Conservation (phyloP, 2,888 invertebrate species). For the Hypomecis atomaria region DNA sequence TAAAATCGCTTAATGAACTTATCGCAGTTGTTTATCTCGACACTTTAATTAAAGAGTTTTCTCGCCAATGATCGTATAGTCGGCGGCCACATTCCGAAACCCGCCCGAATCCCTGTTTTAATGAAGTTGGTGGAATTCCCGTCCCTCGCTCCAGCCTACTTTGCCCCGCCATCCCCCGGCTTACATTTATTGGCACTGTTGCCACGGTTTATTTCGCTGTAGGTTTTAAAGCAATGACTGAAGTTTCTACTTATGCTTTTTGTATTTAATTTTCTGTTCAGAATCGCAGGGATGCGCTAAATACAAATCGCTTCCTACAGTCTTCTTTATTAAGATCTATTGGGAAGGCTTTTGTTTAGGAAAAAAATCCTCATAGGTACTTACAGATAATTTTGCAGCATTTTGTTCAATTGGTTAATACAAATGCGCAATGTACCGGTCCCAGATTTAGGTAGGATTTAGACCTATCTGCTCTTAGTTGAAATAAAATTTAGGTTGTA, state of each 20-base stretch:
- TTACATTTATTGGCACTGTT: slow-evolving; percentile 46
- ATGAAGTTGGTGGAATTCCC: slow-evolving; percentile 38
- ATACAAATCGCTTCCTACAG: too few relatives aligned
- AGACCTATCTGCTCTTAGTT: too few relatives aligned
- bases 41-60: slow-evolving; percentile 33
- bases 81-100: slow-evolving; percentile 36
- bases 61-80: slow-evolving; percentile 20
- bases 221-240: slow-evolving; percentile 11
- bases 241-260: neutral
- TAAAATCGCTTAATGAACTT: slow-evolving; percentile 1
- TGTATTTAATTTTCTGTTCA: too few relatives aligned
- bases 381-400: too few relatives aligned
- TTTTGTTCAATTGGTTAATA: too few relatives aligned
- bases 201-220: slow-evolving; percentile 21
- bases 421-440: too few relatives aligned
- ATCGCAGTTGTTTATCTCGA: slow-evolving; percentile 26
- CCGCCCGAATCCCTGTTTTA: slow-evolving; percentile 48
- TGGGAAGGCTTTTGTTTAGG: too few relatives aligned
- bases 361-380: too few relatives aligned
- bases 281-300: too few relatives aligned
- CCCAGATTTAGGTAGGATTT: too few relatives aligned
- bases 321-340: too few relatives aligned
- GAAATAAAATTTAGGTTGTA: too few relatives aligned
- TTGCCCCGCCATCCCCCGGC: slow-evolving; percentile 37
- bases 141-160: slow-evolving; percentile 28